Conservation (phyloP, 37 sponge, comb jelly and placozoan species). For the Mnemiopsis leidyi region DNA sequence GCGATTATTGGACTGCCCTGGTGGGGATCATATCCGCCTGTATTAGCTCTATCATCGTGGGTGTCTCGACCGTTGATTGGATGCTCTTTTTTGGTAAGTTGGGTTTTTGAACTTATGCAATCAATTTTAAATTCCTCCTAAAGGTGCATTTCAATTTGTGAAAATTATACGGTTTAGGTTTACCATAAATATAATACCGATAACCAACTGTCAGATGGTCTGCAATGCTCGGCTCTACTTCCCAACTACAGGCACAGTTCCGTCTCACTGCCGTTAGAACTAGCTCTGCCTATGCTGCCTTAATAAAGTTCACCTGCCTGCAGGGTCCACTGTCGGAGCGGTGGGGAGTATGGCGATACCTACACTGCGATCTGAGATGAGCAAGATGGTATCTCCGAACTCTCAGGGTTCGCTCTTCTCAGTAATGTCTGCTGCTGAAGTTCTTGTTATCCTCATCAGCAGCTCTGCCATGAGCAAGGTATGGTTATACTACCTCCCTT, state of each 20-base stretch:
- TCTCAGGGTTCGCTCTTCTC: slow-evolving; percentile 56
- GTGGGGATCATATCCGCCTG: slow-evolving; percentile 9
- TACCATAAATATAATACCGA: no score
- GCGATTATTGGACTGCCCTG: slow-evolving; percentile 43
- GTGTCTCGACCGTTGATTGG: slow-evolving; percentile 41
- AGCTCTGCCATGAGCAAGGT: slow-evolving; percentile 53
- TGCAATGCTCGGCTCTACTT: no score
- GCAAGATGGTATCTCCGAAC: slow-evolving; percentile 38
- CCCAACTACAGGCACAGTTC: no score
- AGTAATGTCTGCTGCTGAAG: not conserved
- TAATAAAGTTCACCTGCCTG: not conserved
- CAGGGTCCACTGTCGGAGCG: slow-evolving; percentile 46
- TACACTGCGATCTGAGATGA: slow-evolving; percentile 60
- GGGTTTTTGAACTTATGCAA: no score
- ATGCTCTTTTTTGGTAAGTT: slow-evolving; percentile 62
- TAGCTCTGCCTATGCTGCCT: no score
- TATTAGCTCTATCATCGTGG: slow-evolving; percentile 50
- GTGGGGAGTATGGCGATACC: slow-evolving; percentile 22
- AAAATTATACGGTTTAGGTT: no score
- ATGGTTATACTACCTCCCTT: no score
- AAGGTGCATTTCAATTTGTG: no score
- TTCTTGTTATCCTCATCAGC: not conserved
- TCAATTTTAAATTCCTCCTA: no score
- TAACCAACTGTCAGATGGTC: no score
- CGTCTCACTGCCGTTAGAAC: no score